These are phyloP conservation scores for Malacosoma neustria DNA, from an alignment of 2,888 invertebrate species.

Conservation along the genomic window DNA sequence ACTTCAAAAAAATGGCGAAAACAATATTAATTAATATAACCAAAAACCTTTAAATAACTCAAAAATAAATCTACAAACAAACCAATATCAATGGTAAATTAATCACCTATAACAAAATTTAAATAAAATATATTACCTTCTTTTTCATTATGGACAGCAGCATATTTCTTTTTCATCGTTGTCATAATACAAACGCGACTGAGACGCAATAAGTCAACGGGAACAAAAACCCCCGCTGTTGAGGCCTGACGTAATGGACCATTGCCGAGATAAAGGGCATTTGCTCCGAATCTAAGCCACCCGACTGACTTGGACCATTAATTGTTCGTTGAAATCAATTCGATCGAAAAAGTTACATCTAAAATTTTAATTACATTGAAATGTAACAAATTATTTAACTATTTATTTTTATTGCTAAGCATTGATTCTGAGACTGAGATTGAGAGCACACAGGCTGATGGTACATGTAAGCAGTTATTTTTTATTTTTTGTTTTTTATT, in stretches of 20 bases:
- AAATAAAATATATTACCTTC: no score
- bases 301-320: not conserved
- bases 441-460: no score
- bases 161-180: not conserved
- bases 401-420: not conserved
- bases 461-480: no score
- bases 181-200: not conserved
- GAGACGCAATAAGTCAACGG: slow-evolving; percentile 16
- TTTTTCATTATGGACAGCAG: not conserved
- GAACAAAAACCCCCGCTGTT: slow-evolving; percentile 16
- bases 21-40: no score
- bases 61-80: no score
- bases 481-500: no score
- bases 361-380: not conserved
- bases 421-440: not conserved
- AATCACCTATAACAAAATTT: no score
- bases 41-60: no score
- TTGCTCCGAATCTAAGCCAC: slow-evolving; percentile 3
- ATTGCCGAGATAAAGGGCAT: slow-evolving; percentile 15
- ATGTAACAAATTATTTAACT: not conserved
- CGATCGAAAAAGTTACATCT: not conserved
- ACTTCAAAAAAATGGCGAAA: no score
- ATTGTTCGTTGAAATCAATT: not conserved
- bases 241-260: slow-evolving; percentile 13
- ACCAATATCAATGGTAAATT: no score